These are phyloP conservation scores for rat (Rattus norvegicus) DNA, from an alignment of 2,113 vertebrate species.

Conservation along the genomic window GRCr8 NC_086021.1:183399501-183400000, in stretches of 20 bases:
- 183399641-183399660: constrained; percentile 25
- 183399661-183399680: constrained; percentile 30
- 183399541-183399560: not conserved
- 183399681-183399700: constrained; percentile 61
- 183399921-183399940: constrained; percentile 47
- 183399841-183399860: too few relatives aligned
- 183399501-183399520: not conserved
- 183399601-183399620: constrained; percentile 52
- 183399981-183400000: not conserved
- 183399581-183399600: not conserved
- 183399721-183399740: constrained; percentile 35
- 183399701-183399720: constrained; percentile 62
- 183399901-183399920: not conserved
- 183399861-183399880: not conserved
- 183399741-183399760: constrained; percentile 29
- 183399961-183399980: constrained; percentile 26
- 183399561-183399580: constrained; percentile 2
- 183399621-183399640: constrained; percentile 23
- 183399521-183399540: not conserved
- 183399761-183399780: constrained; percentile 54
- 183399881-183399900: not conserved
- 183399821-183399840: not conserved
- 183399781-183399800: not conserved
- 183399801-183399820: not conserved
- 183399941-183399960: constrained; percentile 64